phyloP scores from a whole-genome alignment of 2,888 invertebrate species.

The Zygaena filipendulae region DNA sequence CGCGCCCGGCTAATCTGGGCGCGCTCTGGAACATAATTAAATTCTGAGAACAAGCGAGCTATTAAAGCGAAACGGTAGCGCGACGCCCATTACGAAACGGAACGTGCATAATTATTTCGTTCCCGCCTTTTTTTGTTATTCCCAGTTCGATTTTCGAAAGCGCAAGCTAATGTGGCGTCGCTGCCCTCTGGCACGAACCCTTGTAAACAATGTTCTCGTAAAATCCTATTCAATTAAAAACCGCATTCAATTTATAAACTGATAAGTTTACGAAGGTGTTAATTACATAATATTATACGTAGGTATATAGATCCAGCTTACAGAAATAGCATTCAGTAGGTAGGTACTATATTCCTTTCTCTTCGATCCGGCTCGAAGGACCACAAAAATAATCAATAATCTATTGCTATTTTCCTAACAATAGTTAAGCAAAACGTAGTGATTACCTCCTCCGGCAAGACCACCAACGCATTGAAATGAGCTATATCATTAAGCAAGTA shows the following conservation, averaged over 20 bases:
- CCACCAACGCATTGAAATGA: conserved; percentile 62
- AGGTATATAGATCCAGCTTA: background rate
- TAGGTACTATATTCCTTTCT: no score
- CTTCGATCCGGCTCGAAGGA: no score
- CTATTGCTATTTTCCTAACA: no score
- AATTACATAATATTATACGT: conserved; percentile 31
- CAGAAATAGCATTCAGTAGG: background rate
- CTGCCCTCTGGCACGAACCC: conserved; percentile 51
- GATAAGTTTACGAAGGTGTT: conserved; percentile 43
- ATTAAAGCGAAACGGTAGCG: conserved; percentile 66
- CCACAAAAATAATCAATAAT: no score
- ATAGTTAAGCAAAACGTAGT: no score
- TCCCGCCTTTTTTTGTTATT: conserved; percentile 57
- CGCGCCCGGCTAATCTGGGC: conserved; percentile 56
- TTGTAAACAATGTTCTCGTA: conserved; percentile 64
- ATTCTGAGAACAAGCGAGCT: conserved; percentile 65
- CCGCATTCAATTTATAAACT: conserved; percentile 41
- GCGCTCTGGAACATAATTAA: conserved; percentile 57
- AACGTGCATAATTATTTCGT: conserved; percentile 69
- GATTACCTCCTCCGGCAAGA: no score
- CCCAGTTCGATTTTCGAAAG: conserved; percentile 56
- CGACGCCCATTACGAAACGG: conserved; percentile 64
- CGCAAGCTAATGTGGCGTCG: conserved; percentile 55
- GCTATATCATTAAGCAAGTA: conserved; percentile 53
- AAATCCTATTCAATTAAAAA: conserved; percentile 58